Evolutionary conservation across 2,797 vertebrate species (phyloP), one percentile per base, ranked within the genome.

Genomic region (Labroides dimidiatus): DNA sequence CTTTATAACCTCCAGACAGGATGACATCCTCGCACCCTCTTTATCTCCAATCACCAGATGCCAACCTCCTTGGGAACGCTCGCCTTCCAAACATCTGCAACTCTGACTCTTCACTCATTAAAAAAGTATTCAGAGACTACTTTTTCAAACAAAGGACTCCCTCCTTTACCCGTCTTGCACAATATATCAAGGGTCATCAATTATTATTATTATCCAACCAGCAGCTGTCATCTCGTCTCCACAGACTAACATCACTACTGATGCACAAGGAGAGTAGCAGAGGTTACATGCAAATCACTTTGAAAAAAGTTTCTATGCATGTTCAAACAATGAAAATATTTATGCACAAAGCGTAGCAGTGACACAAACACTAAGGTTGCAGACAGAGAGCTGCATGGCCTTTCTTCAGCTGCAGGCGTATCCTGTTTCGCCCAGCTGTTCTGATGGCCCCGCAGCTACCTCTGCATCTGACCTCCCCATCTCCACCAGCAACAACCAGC

Each of bases 381-480:
- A 60, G 50, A 80, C 52, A 70, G 49, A 71, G 76, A 64, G 50
- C 24, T 44, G 59, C 55, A 65, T 71, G 57, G 82, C 75, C 73
- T 75, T 67, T 80, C 59, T 60, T 63, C 69, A 64, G 85, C 86
- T 87, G 71, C 47, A 64, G 89, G 88, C 87, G 0, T 23, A 72
- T 81, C 64, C 62, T 7, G 5, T 65, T 78, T 72, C 4, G 0
- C 68, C 81, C 89, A 91, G 89, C 87, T 90, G 90, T 89, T 89
- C 69, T 77, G 83, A 77, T 75, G 44, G 43, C 78, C 90, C 84
- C 53, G 77, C 68, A 64, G 89, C 83, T 37, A 80, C 74, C 68
- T 69, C 51, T 36, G 62, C 47, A 63, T 87, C 76, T 88, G 89
- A 90, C 90, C 91, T 90, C 87, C 74, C 52, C 80, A 69, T 83